Evolutionary conservation across 2,797 vertebrate genomes (phyloP), one percentile per base, ranked within the genome.

Genomic region (Anas capensis): DNA sequence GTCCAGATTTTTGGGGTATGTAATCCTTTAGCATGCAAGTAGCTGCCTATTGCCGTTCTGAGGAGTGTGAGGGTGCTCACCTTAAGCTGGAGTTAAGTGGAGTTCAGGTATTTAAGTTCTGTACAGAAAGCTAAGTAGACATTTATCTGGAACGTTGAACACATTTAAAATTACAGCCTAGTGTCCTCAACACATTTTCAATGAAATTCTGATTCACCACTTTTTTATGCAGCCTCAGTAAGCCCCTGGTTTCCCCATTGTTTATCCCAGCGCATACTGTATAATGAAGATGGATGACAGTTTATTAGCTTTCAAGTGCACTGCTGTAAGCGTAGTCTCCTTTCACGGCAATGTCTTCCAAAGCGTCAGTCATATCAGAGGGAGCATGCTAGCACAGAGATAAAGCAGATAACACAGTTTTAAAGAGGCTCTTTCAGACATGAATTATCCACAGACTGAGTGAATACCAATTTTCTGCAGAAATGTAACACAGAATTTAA

Each of bases 301-400:
- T 16, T 64, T 0, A 0, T 78, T 82, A 68, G 60, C 53, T 89
- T 93, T 83, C 65, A 88, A 87, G 68, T 34, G 68, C 24, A 15
- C 33, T 80, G 71, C 53, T 87, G 82, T 14, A 65, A 68, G 23
- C 0, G 0, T 18, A 58, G 60, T 75, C 36, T 95, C 53, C 75
- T 93, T 95, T 93, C 90, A 82, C 16, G 5, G 61, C 44, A 91
- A 54, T 58, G 40, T 61, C 82, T 94, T 71, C 84, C 82, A 93
- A 68, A 86, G 51, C 80, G 69, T 78, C 82, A 81, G 65, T 71
- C 68, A 42, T 71, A 77, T 75, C 57, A 71, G 75, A 87, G 78
- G 73, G 16, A 85, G 53, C 31, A 91, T 71, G 20, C 75, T 87
- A 61, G 82, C 57, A 66, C 44, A 87, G 82, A 92, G 53, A 89